phyloP scores from a whole-genome alignment of 2,888 invertebrate species.

The Neoitamus cyanurus region DNA sequence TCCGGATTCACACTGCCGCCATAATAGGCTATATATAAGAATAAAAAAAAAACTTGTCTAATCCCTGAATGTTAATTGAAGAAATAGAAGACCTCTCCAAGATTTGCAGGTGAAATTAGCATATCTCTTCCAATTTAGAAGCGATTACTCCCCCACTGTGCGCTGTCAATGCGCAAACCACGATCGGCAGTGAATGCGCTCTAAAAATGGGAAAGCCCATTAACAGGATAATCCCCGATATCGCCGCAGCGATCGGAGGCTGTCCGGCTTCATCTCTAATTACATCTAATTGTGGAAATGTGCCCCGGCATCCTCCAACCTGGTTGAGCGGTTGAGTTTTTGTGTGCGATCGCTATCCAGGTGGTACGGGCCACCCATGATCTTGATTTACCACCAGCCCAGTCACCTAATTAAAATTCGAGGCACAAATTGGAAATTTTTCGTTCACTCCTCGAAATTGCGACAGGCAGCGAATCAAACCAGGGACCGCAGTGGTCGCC shows the following conservation, averaged over 20 bases:
- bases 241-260: background rate
- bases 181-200: background rate
- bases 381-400: conserved; percentile 22
- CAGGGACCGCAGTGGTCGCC: background rate
- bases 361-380: conserved; percentile 42
- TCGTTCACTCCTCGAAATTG: conserved; percentile 53
- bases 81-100: background rate
- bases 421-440: conserved; percentile 50
- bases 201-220: conserved; percentile 8
- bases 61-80: background rate
- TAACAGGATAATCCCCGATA: conserved; percentile 22
- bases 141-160: background rate
- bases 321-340: background rate
- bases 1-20: background rate
- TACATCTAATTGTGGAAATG: conserved; percentile 35
- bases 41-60: background rate
- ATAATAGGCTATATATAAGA: background rate
- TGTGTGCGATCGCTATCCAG: background rate
- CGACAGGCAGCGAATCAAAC: conserved; percentile 21
- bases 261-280: conserved; percentile 7
- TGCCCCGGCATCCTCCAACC: background rate
- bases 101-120: background rate
- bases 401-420: conserved; percentile 50
- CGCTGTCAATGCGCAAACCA: background rate
- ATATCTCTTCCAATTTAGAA: conserved; percentile 9